Percentiles rank a stretch among this genome's conserved stretches.
phyloP scores from a whole-genome alignment of 1,140 invertebrate species.

The Caenorhabditis brenneri region DNA sequence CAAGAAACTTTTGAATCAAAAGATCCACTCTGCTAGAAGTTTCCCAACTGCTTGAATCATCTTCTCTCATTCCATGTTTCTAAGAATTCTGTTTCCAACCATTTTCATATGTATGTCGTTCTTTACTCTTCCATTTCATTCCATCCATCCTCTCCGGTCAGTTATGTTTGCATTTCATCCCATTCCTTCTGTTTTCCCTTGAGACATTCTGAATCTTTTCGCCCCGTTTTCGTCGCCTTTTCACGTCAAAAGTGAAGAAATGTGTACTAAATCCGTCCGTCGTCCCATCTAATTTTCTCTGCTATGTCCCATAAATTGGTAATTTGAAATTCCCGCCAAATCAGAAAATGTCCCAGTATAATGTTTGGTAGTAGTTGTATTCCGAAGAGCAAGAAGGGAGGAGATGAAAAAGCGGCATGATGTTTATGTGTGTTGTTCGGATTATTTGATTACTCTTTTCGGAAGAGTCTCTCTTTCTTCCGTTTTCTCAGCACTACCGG shows the following conservation, averaged over 20 bases:
- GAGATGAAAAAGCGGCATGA: constrained; percentile 27
- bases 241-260: constrained; percentile 37
- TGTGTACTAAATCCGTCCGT: constrained; percentile 5
- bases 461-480: background rate
- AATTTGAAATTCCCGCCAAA: constrained; percentile 8
- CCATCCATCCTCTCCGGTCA: background rate
- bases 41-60: too few species aligned
- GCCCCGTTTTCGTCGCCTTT: constrained; percentile 15
- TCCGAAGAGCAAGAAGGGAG: background rate
- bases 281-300: background rate
- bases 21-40: too few species aligned
- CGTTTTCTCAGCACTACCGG: background rate
- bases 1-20: too few species aligned
- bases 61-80: too few species aligned
- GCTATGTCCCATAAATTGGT: constrained; percentile 31
- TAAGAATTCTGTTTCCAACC: too few species aligned
- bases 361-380: background rate
- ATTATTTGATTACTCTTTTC: constrained; percentile 39
- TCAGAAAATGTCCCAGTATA: background rate
- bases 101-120: too few species aligned
- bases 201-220: constrained; percentile 10
- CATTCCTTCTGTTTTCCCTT: background rate
- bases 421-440: constrained; percentile 36
- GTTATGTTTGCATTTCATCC: constrained; percentile 7
- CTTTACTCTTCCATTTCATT: background rate